Percentiles rank a stretch among this genome's conserved stretches.
Evolutionary conservation across 2,113 vertebrate genomes (phyloP).

Genomic region (Oryzias celebensis): DNA sequence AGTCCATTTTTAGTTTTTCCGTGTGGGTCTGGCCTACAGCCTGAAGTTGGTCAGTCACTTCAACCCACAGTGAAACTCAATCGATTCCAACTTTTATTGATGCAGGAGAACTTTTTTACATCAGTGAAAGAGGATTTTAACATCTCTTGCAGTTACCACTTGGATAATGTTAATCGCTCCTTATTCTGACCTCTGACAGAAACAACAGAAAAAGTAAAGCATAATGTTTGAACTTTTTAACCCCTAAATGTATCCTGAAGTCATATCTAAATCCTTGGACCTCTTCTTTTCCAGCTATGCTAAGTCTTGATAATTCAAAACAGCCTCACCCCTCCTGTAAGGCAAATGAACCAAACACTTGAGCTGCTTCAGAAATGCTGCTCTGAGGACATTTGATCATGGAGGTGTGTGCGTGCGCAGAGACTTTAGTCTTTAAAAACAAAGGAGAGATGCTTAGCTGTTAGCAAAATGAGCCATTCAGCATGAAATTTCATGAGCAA

Average conservation of each 20-base stretch:
- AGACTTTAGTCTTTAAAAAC: constrained; percentile 71
- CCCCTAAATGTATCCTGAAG: constrained; percentile 46
- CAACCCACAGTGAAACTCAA: constrained; percentile 53
- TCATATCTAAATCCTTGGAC: constrained; percentile 55
- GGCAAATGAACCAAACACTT: constrained; percentile 32
- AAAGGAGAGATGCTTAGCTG: constrained; percentile 54
- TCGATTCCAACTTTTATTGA: constrained; percentile 30
- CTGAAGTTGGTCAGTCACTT: constrained; percentile 39
- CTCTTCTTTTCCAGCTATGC: constrained; percentile 34
- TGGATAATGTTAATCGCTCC: constrained; percentile 22
- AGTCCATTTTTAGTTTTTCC: constrained; percentile 66
- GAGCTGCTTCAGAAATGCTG: constrained; percentile 69
- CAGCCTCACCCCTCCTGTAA: constrained; percentile 35
- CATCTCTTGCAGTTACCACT: constrained; percentile 42
- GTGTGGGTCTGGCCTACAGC: constrained; percentile 19
- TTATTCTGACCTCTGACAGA: constrained; percentile 21
- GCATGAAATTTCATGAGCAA: constrained; percentile 31
- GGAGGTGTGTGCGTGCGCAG: constrained; percentile 58
- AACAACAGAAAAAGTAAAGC: constrained; percentile 40
- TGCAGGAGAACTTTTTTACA: constrained; percentile 19
- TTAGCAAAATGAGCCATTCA: constrained; percentile 52
- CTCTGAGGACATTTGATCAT: constrained; percentile 61
- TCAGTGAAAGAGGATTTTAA: constrained; percentile 43
- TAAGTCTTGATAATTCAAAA: constrained; percentile 59
- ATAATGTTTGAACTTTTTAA: constrained; percentile 38